Evolutionary conservation across 2,888 invertebrate species (phyloP).

Genomic region (Zygaena filipendulae): DNA sequence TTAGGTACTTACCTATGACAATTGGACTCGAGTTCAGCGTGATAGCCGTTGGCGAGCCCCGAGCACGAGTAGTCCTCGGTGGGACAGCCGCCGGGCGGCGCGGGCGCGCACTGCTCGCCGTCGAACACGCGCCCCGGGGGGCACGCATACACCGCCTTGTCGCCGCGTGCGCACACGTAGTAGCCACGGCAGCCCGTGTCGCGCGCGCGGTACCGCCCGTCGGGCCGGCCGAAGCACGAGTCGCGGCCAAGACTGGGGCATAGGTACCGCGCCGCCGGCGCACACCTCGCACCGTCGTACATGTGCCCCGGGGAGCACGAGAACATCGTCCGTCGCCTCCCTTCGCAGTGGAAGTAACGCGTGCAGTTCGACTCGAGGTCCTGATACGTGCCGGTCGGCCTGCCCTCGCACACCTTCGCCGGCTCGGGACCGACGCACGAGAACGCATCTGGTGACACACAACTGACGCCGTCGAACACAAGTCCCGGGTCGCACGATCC

Average conservation of each 20-base stretch:
- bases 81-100: constrained; percentile 37
- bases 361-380: constrained; percentile 61
- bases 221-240: constrained; percentile 59
- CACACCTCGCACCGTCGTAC: constrained; percentile 57
- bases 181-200: constrained; percentile 69
- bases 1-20: constrained; percentile 59
- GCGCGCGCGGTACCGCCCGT: constrained; percentile 63
- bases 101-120: constrained; percentile 62
- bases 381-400: constrained; percentile 65
- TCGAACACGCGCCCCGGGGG: constrained; percentile 61
- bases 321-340: constrained; percentile 41
- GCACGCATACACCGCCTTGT: constrained; percentile 69
- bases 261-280: constrained; percentile 32
- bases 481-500: constrained; percentile 54
- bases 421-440: constrained; percentile 55
- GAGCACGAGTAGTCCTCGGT: constrained; percentile 53
- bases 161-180: constrained; percentile 65
- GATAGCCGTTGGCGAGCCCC: constrained; percentile 65
- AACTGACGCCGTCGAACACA: constrained; percentile 60
- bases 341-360: constrained; percentile 61
- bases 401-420: constrained; percentile 47
- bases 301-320: constrained; percentile 44
- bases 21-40: constrained; percentile 60
- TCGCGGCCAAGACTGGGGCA: constrained; percentile 60
- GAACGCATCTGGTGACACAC: constrained; percentile 42